phyloP scores from a whole-genome alignment of 2,797 vertebrate genomes.

The Esox masquinongy region DNA sequence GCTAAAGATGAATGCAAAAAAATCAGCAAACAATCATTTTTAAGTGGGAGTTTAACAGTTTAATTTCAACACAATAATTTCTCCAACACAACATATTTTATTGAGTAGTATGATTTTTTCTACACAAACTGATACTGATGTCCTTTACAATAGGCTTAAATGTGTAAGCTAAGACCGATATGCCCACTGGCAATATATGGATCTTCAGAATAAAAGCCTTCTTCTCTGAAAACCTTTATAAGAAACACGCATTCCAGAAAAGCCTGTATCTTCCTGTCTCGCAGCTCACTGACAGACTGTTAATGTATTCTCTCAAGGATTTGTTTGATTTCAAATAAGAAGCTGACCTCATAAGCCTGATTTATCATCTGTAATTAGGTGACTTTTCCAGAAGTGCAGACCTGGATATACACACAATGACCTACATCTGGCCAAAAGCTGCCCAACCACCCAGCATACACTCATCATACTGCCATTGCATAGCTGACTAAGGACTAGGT shows the following conservation, averaged over 20 bases:
- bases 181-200: not conserved
- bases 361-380: not conserved
- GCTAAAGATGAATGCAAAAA: too few relatives aligned
- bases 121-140: not conserved
- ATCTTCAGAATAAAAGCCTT: not conserved
- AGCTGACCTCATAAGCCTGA: not conserved
- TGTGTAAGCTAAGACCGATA: not conserved
- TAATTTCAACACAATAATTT: too few relatives aligned
- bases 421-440: not conserved
- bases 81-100: too few relatives aligned
- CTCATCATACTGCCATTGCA: not conserved
- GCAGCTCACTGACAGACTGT: not conserved
- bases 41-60: too few relatives aligned
- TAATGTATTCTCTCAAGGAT: not conserved
- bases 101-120: too few relatives aligned
- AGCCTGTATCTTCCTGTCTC: not conserved
- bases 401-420: not conserved
- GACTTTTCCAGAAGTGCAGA: not conserved
- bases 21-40: too few relatives aligned
- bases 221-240: not conserved
- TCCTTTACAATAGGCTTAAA: not conserved
- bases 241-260: not conserved
- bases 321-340: not conserved
- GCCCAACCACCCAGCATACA: not conserved
- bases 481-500: not conserved